Conservation (phyloP, 2,113 vertebrate species). For the Hydropotes inermis region DNA sequence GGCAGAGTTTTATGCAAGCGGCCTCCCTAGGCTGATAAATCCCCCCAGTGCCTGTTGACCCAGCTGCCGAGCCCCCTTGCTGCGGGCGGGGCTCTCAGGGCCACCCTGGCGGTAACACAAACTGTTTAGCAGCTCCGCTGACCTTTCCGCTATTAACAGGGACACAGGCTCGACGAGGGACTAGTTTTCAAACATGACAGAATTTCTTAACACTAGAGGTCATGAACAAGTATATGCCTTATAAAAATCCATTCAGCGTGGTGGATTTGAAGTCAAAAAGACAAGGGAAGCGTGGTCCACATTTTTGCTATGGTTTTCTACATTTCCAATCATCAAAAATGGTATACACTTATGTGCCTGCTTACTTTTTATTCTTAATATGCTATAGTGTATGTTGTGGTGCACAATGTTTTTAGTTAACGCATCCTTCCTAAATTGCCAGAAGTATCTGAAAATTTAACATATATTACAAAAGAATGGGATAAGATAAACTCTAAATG, state of each 20-base stretch:
- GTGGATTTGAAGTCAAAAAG: conserved; percentile 81
- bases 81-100: conserved; percentile 99
- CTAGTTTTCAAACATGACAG: conserved; percentile 86
- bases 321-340: conserved; percentile 66
- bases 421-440: conserved; percentile 47
- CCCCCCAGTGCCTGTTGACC: conserved; percentile 99
- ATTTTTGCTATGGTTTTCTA: conserved; percentile 75
- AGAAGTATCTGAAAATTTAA: conserved; percentile 44
- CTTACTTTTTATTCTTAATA: conserved; percentile 71
- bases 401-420: conserved; percentile 55
- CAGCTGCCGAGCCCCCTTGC: conserved; percentile 96
- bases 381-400: conserved; percentile 61
- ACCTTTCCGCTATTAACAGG: conserved; percentile 94
- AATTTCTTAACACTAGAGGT: conserved; percentile 86
- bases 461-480: not conserved
- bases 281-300: conserved; percentile 75
- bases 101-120: conserved; percentile 99
- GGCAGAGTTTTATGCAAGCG: conserved; percentile 86
- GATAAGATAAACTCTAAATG: not conserved
- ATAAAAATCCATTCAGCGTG: conserved; percentile 85
- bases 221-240: conserved; percentile 84
- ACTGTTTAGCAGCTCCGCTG: conserved; percentile 98
- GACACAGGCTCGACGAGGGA: conserved; percentile 88
- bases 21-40: conserved; percentile 95
- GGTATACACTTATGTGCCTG: conserved; percentile 46